phyloP scores from a whole-genome alignment of 2,888 invertebrate species.

The Gnatocerus cornutus region DNA sequence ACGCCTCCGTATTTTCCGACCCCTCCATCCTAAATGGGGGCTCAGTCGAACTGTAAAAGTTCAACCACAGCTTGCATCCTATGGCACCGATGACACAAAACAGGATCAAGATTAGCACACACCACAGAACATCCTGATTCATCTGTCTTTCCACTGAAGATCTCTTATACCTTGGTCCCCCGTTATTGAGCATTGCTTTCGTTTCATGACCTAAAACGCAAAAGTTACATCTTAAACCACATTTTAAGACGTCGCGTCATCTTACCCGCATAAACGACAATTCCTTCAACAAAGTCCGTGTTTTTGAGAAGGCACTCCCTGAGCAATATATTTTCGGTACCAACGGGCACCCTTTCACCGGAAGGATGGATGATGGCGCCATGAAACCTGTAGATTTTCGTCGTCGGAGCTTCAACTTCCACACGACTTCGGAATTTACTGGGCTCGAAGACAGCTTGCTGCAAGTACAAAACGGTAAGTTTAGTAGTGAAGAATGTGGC shows the following conservation, averaged over 20 bases:
- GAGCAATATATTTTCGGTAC: constrained; percentile 92
- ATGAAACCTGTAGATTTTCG: constrained; percentile 95
- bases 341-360: constrained; percentile 85
- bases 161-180: constrained; percentile 94
- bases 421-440: constrained; percentile 87
- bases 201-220: constrained; percentile 89
- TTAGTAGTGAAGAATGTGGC: constrained; percentile 24
- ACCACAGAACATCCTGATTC: constrained; percentile 98
- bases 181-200: constrained; percentile 98
- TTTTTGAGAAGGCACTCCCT: constrained; percentile 96
- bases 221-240: background rate
- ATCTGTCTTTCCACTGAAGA: constrained; percentile 94
- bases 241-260: too few species aligned
- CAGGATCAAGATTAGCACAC: constrained; percentile 91
- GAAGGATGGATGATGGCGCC: constrained; percentile 89
- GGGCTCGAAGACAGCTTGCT: constrained; percentile 85
- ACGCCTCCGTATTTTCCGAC: constrained; percentile 73
- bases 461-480: constrained; percentile 56
- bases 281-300: constrained; percentile 96
- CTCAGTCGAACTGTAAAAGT: constrained; percentile 73
- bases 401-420: constrained; percentile 95
- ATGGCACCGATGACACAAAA: constrained; percentile 93
- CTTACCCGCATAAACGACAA: constrained; percentile 93
- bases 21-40: constrained; percentile 80
- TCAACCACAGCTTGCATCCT: constrained; percentile 91